Conservation (phyloP, 1,140 invertebrate species). For the Drosophila nigromelanica region DNA sequence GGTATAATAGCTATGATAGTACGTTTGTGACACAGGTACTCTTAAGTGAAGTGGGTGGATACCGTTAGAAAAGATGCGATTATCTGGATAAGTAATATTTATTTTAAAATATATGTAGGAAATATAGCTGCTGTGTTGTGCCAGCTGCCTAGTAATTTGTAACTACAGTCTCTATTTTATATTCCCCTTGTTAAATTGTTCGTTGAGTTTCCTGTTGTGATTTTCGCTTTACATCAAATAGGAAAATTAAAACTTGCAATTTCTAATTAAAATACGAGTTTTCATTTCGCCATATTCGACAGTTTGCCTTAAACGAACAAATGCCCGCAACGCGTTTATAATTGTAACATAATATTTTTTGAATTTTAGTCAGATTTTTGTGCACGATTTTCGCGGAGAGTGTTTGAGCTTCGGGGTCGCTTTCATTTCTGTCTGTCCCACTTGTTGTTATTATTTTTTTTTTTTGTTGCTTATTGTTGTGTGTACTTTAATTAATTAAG, state of each 20-base stretch:
- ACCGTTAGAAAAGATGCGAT: too few species aligned
- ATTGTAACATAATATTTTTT: neutral
- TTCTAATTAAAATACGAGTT: neutral
- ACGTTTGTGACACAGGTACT: neutral
- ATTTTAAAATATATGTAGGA: too few species aligned
- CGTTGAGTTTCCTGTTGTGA: too few species aligned
- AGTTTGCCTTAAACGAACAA: neutral
- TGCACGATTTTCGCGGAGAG: neutral
- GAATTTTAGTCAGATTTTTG: neutral
- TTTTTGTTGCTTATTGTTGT: conserved; percentile 52
- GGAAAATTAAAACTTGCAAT: too few species aligned
- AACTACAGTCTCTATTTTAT: too few species aligned
- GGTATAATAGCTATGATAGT: conserved; percentile 1
- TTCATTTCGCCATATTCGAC: neutral
- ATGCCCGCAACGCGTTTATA: neutral
- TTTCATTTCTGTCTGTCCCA: conserved; percentile 15
- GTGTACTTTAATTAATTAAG: conserved; percentile 81
- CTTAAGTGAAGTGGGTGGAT: too few species aligned
- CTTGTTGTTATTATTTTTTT: neutral
- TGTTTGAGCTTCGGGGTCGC: conserved; percentile 4
- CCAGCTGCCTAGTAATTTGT: too few species aligned
- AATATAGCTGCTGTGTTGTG: too few species aligned
- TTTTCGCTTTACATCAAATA: too few species aligned
- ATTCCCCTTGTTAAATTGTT: too few species aligned
- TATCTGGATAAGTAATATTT: too few species aligned